Conservation (phyloP, 2,888 invertebrate genomes). For the Ophioninae sp. region DNA sequence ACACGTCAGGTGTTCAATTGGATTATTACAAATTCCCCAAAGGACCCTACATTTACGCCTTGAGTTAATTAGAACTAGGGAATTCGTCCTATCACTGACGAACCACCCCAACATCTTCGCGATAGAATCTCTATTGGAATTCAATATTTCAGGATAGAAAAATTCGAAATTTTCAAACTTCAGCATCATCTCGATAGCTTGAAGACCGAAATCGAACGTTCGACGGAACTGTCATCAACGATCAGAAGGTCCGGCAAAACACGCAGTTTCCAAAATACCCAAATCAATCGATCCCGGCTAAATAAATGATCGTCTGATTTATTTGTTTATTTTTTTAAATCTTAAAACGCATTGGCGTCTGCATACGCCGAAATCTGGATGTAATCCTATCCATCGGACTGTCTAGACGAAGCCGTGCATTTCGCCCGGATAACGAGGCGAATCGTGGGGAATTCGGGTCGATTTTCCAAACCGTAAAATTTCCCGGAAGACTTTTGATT, state of each 20-base stretch:
- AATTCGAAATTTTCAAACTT: too few species aligned
- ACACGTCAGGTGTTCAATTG: too few species aligned
- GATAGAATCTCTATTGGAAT: too few species aligned
- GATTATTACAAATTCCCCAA: too few species aligned
- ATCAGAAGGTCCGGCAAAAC: background rate
- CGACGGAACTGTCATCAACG: too few species aligned
- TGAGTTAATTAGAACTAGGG: too few species aligned
- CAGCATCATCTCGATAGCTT: too few species aligned
- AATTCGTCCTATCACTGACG: too few species aligned
- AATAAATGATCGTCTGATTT: background rate
- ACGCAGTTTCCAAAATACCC: background rate
- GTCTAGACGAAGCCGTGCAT: background rate
- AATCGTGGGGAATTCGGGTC: background rate
- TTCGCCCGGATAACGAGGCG: background rate
- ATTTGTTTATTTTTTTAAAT: background rate
- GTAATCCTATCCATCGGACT: background rate
- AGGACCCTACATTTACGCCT: too few species aligned
- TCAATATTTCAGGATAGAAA: too few species aligned
- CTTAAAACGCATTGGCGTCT: background rate
- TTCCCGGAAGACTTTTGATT: background rate
- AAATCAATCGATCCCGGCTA: background rate
- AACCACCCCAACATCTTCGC: too few species aligned
- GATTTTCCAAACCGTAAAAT: background rate
- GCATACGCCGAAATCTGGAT: constrained; percentile 11
- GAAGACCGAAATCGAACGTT: too few species aligned